phyloP scores from a whole-genome alignment of 2,888 invertebrate genomes.

The Noctua comes region DNA sequence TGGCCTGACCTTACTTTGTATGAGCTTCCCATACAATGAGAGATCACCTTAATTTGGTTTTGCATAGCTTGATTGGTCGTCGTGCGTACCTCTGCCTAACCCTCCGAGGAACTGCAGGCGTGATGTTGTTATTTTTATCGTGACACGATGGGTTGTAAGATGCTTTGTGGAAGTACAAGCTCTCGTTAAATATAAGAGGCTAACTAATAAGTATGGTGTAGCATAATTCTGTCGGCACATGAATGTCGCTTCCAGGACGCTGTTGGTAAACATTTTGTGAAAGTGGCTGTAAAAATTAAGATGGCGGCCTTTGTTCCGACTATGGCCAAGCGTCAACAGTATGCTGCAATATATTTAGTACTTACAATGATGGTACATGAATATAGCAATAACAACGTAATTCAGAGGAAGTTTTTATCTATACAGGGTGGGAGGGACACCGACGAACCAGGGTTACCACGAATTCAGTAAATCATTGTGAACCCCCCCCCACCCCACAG shows the following conservation, averaged over 20 bases:
- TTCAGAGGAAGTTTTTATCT: neutral
- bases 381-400: slow-evolving; percentile 16
- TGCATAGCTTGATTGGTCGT: too few relatives aligned
- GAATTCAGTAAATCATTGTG: neutral
- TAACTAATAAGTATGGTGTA: neutral
- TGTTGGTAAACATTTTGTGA: neutral
- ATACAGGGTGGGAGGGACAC: neutral
- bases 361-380: slow-evolving; percentile 7
- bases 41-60: too few relatives aligned
- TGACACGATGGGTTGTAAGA: slow-evolving; percentile 20
- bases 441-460: neutral
- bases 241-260: neutral
- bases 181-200: slow-evolving; percentile 10
- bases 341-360: slow-evolving; percentile 28
- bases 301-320: neutral
- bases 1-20: too few relatives aligned
- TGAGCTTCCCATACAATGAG: too few relatives aligned
- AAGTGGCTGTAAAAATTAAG: neutral
- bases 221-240: neutral
- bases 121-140: slow-evolving; percentile 19
- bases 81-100: neutral
- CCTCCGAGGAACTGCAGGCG: neutral
- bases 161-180: slow-evolving; percentile 27
- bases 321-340: neutral
- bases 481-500: too few relatives aligned